These are phyloP conservation scores for Aphodius granarius DNA, from an alignment of 2,888 invertebrate genomes.

Conservation along the genomic window DNA sequence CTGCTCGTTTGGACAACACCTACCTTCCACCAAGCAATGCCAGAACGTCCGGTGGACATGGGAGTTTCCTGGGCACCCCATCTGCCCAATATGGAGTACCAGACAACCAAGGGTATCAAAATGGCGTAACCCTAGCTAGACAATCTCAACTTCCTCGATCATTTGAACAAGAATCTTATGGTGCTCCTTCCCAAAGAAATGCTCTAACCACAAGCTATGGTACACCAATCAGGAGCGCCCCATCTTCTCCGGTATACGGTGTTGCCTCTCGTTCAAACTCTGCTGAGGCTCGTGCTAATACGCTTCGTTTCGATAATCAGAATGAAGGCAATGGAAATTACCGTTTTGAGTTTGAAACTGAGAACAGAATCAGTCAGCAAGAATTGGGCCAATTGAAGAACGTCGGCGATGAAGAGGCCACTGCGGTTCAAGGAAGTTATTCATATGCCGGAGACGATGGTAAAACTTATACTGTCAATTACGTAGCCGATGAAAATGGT, in stretches of 20 bases:
- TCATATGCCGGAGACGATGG: constrained; percentile 57
- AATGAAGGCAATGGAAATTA: constrained; percentile 55
- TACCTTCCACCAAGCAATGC: constrained; percentile 60
- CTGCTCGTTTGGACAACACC: constrained; percentile 60
- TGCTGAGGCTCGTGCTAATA: constrained; percentile 30
- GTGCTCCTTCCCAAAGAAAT: background rate
- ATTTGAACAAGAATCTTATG: background rate
- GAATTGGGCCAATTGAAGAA: constrained; percentile 52
- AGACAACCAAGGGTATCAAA: no score
- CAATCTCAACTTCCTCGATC: constrained; percentile 45
- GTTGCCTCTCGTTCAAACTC: background rate
- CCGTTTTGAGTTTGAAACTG: constrained; percentile 54
- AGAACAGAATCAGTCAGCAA: constrained; percentile 56
- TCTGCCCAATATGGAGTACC: background rate
- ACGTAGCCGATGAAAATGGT: constrained; percentile 57
- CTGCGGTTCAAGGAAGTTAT: constrained; percentile 55
- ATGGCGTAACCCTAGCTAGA: no score
- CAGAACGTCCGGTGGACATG: constrained; percentile 56
- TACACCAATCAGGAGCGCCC: background rate
- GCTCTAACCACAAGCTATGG: background rate
- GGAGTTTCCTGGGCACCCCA: constrained; percentile 44
- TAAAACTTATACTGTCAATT: constrained; percentile 53
- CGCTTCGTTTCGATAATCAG: constrained; percentile 52
- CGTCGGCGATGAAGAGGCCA: constrained; percentile 48
- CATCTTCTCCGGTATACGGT: constrained; percentile 1